Evolutionary conservation across 2,888 invertebrate genomes (phyloP), one percentile per base, ranked within the genome.

Genomic region (Cryptophagus acutangulus): DNA sequence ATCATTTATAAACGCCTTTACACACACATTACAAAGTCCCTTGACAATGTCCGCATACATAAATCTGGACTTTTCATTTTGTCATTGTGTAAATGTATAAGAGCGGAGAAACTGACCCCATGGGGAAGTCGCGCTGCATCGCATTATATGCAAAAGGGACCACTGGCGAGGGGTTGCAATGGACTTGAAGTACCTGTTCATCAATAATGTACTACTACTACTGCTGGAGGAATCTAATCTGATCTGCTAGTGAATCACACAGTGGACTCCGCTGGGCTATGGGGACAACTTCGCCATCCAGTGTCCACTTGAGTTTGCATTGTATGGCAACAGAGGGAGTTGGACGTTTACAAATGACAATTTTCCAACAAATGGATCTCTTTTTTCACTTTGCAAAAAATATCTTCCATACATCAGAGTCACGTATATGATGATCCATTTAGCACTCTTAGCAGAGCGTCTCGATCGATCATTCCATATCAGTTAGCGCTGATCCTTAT

Each of bases 191-290:
- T 67, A 66, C 67, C 66, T 65, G 65, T 62, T 65, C 67, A 67
- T 66, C 62, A 66, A 65, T 67, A 67, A 66, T 67, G 61, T 63
- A 67, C 64, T 57, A 58, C n/a, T n/a, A n/a, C n/a, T n/a, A n/a
- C n/a, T n/a, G n/a, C n/a, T n/a, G n/a, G n/a, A n/a, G n/a, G n/a
- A 55, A 57, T 62, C 56, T 62, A 63, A 62, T 67, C 63, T 62
- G 64, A 60, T 65, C 57, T 56, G 60, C 60, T 61, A 62, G 62
- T 66, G 65, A 55, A 54, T 55, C 53, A 55, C 52, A 26, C 26
- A 12, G 12, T 14, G 10, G 33, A 33, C 15, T 8, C 4, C 9
- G 24, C 9, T n/a, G n/a, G n/a, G n/a, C n/a, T n/a, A n/a, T n/a
- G n/a, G n/a, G n/a, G n/a, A 36, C 15, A 10, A 30, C 24, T 24